Evolutionary conservation across 2,888 invertebrate genomes (phyloP), one percentile per base, ranked within the genome.

Genomic region (Hemaris fuciformis): DNA sequence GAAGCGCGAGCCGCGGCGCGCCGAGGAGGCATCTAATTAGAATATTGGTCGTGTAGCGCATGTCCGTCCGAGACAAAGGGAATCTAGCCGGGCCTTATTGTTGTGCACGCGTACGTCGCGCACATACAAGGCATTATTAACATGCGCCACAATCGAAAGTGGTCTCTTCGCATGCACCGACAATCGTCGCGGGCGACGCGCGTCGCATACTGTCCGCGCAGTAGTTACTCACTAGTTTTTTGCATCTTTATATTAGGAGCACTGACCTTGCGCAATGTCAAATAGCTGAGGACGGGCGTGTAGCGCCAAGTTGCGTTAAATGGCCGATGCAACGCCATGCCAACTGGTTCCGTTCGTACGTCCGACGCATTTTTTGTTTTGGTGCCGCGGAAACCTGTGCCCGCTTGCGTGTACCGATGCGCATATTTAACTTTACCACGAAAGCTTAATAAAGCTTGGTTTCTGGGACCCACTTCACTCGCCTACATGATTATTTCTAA

Each of bases 211-310:
- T 67, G 66, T 61, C 73, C 62, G 77, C 66, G 38, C 71, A 73
- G 64, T 62, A 62, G 46, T 34, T 65, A 43, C 61, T 62, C 62
- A 63, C 67, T 70, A 69, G 73, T 77, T 80, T 88, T 88, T 88
- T 89, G 88, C 89, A 89, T 89, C 84, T 89, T 87, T 90, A 87
- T 85, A 90, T 88, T 87, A 90, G 89, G 91, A 88, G 83, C 89
- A 90, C 89, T 90, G 89, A 91, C 91, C 91, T 92, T 92, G 89
- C 88, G 80, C 91, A 91, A 92, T 91, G 91, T 91, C 91, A 90
- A 90, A 92, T 90, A 87, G 89, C 85, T 90, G 86, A 85, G 85
- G 80, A 76, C 75, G 72, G 71, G 72, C 75, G 76, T 71, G 71
- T 72, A 73, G 74, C 77, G 81, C 87, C 84, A 82, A 79, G 75